phyloP scores from a whole-genome alignment of 2,797 vertebrate species.

The Saguinus oedipus region DNA sequence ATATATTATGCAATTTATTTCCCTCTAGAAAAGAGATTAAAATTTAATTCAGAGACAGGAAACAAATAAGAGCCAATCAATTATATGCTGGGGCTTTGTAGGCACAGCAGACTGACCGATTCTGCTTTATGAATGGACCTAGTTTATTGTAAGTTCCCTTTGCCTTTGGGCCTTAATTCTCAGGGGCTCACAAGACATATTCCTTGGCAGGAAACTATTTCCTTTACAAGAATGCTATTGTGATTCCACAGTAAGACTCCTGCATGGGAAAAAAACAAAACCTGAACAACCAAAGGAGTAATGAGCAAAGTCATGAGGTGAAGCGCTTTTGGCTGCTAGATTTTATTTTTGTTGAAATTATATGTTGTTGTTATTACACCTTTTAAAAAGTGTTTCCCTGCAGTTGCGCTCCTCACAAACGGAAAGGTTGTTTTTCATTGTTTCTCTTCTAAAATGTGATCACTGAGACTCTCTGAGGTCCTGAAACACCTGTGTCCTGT shows the following conservation, averaged over 20 bases:
- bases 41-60: slow-evolving; percentile 60
- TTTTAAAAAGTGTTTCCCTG: neutral
- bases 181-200: neutral
- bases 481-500: neutral
- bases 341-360: neutral
- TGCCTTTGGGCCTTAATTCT: neutral
- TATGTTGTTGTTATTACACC: neutral
- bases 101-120: neutral
- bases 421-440: neutral
- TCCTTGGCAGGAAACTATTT: neutral
- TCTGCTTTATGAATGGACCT: neutral
- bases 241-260: neutral
- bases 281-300: neutral
- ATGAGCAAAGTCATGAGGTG: neutral
- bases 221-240: neutral
- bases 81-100: slow-evolving; percentile 8
- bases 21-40: slow-evolving; percentile 44
- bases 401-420: neutral
- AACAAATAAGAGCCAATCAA: slow-evolving; percentile 49
- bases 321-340: neutral
- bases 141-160: neutral
- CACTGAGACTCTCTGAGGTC: neutral
- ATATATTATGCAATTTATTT: slow-evolving; percentile 31
- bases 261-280: neutral
- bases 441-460: neutral